These are phyloP conservation scores for Monoplex corrugatus DNA, from an alignment of 2,888 invertebrate genomes.

Conservation along the genomic window DNA sequence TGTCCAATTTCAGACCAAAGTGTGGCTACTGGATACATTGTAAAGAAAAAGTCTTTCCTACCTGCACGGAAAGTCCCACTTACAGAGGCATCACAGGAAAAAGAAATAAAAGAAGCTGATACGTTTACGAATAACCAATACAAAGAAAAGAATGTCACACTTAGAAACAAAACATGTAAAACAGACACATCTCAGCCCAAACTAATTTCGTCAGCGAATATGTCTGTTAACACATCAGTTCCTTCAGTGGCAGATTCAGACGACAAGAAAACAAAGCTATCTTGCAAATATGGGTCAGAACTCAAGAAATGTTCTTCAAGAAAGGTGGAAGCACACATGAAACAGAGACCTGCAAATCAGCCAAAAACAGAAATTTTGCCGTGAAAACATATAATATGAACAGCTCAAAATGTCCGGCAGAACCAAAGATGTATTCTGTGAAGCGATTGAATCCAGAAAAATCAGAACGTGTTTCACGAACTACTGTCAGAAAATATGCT, in stretches of 20 bases:
- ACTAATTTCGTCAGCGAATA: neutral
- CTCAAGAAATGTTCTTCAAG: neutral
- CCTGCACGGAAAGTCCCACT: neutral
- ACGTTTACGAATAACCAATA: neutral
- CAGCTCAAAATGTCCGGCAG: too few species aligned
- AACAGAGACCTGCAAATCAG: too few species aligned
- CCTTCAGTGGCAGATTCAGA: neutral
- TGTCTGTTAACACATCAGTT: neutral
- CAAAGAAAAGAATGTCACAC: neutral
- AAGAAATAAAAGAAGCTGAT: neutral
- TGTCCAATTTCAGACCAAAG: slow-evolving; percentile 19
- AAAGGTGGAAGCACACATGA: neutral
- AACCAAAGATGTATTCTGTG: too few species aligned
- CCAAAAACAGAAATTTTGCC: neutral
- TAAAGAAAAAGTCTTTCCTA: neutral
- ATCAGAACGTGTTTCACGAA: too few species aligned
- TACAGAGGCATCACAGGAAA: neutral
- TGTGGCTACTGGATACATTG: neutral
- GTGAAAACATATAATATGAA: neutral
- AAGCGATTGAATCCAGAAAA: too few species aligned
- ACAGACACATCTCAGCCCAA: neutral
- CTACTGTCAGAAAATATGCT: too few species aligned
- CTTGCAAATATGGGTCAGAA: neutral
- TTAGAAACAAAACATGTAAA: neutral
- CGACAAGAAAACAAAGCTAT: neutral